Evolutionary conservation across 2,113 vertebrate species (phyloP).

Genomic region (Hyla sarda): DNA sequence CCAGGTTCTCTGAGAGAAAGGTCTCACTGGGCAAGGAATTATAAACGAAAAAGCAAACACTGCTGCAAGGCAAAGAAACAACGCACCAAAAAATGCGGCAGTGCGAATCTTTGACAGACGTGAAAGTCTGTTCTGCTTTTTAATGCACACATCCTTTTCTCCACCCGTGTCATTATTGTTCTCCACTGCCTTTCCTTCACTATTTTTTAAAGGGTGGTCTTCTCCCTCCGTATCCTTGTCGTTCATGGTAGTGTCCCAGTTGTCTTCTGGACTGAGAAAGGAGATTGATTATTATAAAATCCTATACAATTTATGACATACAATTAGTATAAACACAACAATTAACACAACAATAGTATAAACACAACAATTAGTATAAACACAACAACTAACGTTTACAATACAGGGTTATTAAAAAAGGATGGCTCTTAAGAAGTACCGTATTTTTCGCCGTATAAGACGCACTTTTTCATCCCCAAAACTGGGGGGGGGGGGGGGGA

Average conservation of each 20-base stretch:
- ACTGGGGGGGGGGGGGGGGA: too few relatives aligned
- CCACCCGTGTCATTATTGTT: slow-evolving; percentile 57
- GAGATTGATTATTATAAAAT: not conserved
- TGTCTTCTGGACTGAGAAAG: not conserved
- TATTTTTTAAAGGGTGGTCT: slow-evolving; percentile 83
- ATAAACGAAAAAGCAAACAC: slow-evolving; percentile 93
- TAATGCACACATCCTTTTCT: slow-evolving; percentile 67
- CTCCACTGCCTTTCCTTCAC: slow-evolving; percentile 70
- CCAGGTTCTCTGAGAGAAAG: slow-evolving; percentile 77
- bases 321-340: too few relatives aligned
- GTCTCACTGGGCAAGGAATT: slow-evolving; percentile 89
- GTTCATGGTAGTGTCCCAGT: slow-evolving; percentile 69
- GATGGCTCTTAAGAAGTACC: too few relatives aligned
- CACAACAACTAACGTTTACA: too few relatives aligned
- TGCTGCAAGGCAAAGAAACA: slow-evolving; percentile 85
- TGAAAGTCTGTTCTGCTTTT: slow-evolving; percentile 65
- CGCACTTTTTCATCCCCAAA: too few relatives aligned
- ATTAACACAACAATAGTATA: too few relatives aligned
- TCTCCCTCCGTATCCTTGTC: slow-evolving; percentile 77
- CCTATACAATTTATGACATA: too few relatives aligned
- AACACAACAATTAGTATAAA: too few relatives aligned
- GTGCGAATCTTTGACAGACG: slow-evolving; percentile 83
- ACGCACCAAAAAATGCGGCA: slow-evolving; percentile 82
- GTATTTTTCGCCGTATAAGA: too few relatives aligned
- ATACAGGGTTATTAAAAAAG: too few relatives aligned